phyloP scores from a whole-genome alignment of 2,888 invertebrate species.

The Tenthredo scrophulariae region DNA sequence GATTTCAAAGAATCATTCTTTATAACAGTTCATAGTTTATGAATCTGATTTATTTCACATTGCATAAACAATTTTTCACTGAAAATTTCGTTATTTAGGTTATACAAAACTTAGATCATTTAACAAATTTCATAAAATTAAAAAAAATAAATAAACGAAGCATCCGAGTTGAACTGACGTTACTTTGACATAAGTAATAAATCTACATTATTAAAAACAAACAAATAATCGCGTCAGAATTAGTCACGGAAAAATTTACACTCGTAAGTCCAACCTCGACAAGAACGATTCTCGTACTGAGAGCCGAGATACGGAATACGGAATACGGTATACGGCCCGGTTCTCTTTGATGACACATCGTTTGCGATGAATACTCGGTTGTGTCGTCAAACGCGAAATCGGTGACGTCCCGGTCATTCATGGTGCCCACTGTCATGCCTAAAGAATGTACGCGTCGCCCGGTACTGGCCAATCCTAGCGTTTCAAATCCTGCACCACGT shows the following conservation, averaged over 20 bases:
- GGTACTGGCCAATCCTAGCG: slow-evolving; percentile 60
- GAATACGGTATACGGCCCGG: slow-evolving; percentile 51
- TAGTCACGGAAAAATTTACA: background rate
- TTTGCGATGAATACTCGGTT: slow-evolving; percentile 61
- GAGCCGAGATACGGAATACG: slow-evolving; percentile 49
- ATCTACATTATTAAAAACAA: slow-evolving; percentile 13
- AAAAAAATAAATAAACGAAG: slow-evolving; percentile 4
- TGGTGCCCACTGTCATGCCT: slow-evolving; percentile 73
- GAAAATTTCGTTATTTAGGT: background rate
- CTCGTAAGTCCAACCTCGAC: slow-evolving; percentile 45
- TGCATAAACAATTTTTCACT: slow-evolving; percentile 1
- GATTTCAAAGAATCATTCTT: background rate
- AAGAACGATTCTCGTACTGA: slow-evolving; percentile 49
- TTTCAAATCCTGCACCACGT: slow-evolving; percentile 70
- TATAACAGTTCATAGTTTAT: background rate
- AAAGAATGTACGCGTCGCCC: slow-evolving; percentile 69
- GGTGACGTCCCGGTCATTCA: slow-evolving; percentile 76
- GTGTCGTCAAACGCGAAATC: slow-evolving; percentile 67
- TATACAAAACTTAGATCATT: background rate
- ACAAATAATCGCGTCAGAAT: background rate
- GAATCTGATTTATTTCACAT: background rate
- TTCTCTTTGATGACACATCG: slow-evolving; percentile 70
- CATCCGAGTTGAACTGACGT: background rate
- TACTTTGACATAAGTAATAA: background rate
- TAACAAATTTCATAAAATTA: background rate